These are phyloP conservation scores for Copsychus sechellarum DNA, from an alignment of 2,113 vertebrate species.

Conservation along the genomic window DNA sequence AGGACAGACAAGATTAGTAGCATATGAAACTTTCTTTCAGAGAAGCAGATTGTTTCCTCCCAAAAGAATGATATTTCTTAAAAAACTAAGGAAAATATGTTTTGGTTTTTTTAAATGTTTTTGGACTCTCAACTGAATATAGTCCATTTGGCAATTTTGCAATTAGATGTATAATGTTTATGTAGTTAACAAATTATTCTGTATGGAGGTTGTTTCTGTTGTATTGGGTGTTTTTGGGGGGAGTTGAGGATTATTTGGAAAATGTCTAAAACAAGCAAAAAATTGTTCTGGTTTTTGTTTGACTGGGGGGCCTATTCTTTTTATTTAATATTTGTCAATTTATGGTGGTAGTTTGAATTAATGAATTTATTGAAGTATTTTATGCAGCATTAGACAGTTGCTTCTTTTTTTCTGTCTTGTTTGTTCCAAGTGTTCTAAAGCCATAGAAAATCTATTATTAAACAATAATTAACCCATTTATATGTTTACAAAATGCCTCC, in stretches of 20 bases:
- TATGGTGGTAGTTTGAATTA: neutral
- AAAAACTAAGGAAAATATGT: neutral
- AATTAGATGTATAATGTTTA: neutral
- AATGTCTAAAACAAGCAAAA: neutral
- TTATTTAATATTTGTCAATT: neutral
- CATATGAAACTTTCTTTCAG: neutral
- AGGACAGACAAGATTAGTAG: neutral
- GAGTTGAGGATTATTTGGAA: neutral
- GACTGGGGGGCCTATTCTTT: neutral
- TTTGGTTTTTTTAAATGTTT: neutral
- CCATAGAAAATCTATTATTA: neutral
- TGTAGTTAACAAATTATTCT: neutral
- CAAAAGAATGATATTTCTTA: neutral
- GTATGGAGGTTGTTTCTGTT: neutral
- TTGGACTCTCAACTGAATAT: neutral
- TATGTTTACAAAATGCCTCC: neutral
- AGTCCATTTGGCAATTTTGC: neutral
- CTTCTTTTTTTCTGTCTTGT: neutral
- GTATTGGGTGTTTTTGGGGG: neutral
- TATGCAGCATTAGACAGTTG: neutral
- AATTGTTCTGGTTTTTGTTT: neutral
- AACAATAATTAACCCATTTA: neutral
- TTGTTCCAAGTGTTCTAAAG: neutral
- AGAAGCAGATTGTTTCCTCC: neutral
- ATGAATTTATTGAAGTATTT: neutral